Conservation (phyloP, 2,113 vertebrate genomes). For the Nyctereutes procyonoides region DNA sequence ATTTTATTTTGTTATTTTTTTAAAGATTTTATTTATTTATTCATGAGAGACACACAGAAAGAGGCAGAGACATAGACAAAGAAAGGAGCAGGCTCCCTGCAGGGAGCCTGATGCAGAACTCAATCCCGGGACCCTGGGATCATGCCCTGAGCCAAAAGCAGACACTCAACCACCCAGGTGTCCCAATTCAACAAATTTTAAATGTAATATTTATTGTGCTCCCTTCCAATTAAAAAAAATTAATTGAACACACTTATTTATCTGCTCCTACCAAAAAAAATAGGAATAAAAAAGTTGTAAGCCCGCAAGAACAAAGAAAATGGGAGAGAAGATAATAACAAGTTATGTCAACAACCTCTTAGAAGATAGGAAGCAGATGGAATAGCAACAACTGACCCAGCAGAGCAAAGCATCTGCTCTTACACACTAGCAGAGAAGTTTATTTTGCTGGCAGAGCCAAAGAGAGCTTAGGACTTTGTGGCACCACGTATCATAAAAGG, state of each 20-base stretch:
- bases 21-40: too few species aligned
- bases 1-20: too few species aligned
- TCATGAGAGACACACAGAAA: too few species aligned
- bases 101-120: too few species aligned
- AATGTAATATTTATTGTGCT: slow-evolving; percentile 46
- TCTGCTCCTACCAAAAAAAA: not conserved
- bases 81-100: too few species aligned
- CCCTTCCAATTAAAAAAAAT: not conserved
- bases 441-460: not conserved
- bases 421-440: not conserved
- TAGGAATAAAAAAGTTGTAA: not conserved
- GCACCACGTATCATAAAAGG: not conserved
- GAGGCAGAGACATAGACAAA: too few species aligned
- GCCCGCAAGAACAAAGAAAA: not conserved
- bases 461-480: not conserved
- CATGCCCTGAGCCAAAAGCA: too few species aligned
- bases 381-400: not conserved
- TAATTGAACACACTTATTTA: not conserved
- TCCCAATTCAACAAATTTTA: slow-evolving; percentile 21
- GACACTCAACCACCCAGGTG: too few species aligned
- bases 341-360: not conserved
- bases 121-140: too few species aligned
- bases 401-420: not conserved
- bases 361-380: not conserved
- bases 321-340: not conserved